Evolutionary conservation across 2,888 invertebrate species (phyloP).

Genomic region (Sesia bembeciformis): DNA sequence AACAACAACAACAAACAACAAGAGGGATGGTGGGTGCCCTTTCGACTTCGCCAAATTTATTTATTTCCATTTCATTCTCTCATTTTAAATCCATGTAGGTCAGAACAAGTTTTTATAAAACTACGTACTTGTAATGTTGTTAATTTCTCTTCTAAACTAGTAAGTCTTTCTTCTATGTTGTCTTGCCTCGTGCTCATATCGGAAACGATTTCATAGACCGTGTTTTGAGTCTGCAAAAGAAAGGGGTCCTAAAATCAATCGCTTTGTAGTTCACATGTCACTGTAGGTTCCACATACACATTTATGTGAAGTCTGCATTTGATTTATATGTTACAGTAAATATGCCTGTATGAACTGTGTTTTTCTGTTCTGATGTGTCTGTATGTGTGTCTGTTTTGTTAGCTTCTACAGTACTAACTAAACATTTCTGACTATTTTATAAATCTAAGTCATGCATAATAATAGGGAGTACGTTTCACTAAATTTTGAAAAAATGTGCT

Average conservation of each 20-base stretch:
- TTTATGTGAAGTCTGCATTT: conserved; percentile 24
- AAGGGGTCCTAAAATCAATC: conserved; percentile 74
- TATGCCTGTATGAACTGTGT: conserved; percentile 11
- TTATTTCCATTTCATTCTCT: no score
- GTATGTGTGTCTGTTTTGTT: background rate
- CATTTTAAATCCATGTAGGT: no score
- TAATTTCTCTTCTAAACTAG: conserved; percentile 94
- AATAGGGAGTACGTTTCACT: background rate
- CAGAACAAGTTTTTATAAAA: background rate
- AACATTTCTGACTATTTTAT: background rate
- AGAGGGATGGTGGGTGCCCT: no score
- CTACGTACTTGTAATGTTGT: conserved; percentile 81
- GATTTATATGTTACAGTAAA: conserved; percentile 11
- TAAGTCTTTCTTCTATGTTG: conserved; percentile 92
- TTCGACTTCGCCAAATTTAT: no score
- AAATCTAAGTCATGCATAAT: background rate
- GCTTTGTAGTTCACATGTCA: conserved; percentile 60
- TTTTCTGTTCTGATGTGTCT: background rate
- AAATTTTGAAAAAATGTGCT: conserved; percentile 15
- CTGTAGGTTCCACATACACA: conserved; percentile 40
- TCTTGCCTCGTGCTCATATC: conserved; percentile 97
- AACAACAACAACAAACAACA: no score
- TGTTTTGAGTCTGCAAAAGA: conserved; percentile 93
- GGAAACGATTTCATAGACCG: conserved; percentile 97
- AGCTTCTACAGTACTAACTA: background rate